Percentiles rank a stretch among this genome's conserved stretches.
Conservation (phyloP, 2,797 vertebrate species). For the Petrocephalus schoutedeni region DNA sequence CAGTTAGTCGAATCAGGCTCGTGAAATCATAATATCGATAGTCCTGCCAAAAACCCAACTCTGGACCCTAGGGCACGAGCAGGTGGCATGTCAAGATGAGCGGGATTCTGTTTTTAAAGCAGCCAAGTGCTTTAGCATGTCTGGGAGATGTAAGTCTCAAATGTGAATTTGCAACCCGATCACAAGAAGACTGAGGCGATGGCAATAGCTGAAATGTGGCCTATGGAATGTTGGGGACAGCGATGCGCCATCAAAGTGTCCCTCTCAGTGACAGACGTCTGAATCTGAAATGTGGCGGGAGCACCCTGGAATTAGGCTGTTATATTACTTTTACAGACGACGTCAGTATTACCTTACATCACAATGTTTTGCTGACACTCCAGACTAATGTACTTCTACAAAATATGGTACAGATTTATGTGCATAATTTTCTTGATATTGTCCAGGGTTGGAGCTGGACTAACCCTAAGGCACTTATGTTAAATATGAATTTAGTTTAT, state of each 20-base stretch:
- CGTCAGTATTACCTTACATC: neutral
- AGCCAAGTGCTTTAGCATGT: slow-evolving; percentile 26
- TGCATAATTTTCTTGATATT: neutral
- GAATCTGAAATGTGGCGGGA: neutral
- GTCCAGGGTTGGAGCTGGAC: neutral
- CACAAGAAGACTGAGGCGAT: slow-evolving; percentile 21
- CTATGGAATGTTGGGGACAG: neutral
- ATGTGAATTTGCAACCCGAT: slow-evolving; percentile 33
- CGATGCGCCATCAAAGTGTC: slow-evolving; percentile 24
- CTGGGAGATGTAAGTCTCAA: slow-evolving; percentile 4
- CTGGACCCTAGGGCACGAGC: neutral
- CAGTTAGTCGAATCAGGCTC: neutral
- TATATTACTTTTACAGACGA: neutral
- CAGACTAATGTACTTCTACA: neutral
- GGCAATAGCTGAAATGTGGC: slow-evolving; percentile 25
- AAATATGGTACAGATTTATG: neutral
- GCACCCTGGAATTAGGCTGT: neutral
- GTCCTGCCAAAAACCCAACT: neutral
- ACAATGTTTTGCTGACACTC: neutral
- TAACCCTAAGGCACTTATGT: neutral
- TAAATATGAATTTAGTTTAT: neutral
- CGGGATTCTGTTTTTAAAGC: slow-evolving; percentile 21
- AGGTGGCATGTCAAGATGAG: slow-evolving; percentile 14
- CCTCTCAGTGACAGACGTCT: neutral
- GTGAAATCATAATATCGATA: neutral